Evolutionary conservation across 2,888 invertebrate species (phyloP).

Genomic region (Odontomyia ornata): DNA sequence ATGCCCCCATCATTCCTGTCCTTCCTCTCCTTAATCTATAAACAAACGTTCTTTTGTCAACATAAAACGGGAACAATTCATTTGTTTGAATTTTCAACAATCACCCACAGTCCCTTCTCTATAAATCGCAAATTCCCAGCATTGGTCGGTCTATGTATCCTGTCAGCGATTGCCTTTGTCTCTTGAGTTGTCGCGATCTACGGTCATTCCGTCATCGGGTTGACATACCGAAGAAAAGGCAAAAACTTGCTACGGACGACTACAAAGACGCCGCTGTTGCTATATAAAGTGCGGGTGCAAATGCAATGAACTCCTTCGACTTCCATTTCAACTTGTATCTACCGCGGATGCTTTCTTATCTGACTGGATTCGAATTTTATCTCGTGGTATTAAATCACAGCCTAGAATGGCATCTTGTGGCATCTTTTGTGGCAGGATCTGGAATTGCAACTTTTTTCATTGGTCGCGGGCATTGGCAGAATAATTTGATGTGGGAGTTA

Average conservation of each 20-base stretch:
- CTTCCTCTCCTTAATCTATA: no score
- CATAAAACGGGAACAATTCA: no score
- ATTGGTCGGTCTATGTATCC: background rate
- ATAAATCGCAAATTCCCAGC: background rate
- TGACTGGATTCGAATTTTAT: constrained; percentile 21
- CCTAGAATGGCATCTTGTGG: constrained; percentile 16
- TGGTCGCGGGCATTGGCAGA: no score
- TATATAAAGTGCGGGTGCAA: constrained; percentile 41
- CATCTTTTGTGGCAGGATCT: background rate
- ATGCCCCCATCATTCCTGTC: no score
- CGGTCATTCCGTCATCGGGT: constrained; percentile 32
- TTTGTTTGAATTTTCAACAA: background rate
- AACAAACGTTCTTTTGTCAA: no score
- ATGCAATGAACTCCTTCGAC: constrained; percentile 14
- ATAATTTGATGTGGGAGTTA: no score
- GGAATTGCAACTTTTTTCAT: background rate
- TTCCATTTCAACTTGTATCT: background rate
- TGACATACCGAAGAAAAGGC: constrained; percentile 41
- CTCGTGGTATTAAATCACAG: constrained; percentile 25
- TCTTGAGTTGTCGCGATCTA: constrained; percentile 18
- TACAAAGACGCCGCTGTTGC: constrained; percentile 29
- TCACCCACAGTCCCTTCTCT: constrained; percentile 4
- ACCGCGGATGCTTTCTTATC: constrained; percentile 20
- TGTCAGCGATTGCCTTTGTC: constrained; percentile 30
- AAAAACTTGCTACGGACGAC: constrained; percentile 28